Percentiles rank a stretch among this genome's conserved stretches.
phyloP scores from a whole-genome alignment of 2,113 vertebrate species.

The Crypturellus undulatus region DNA sequence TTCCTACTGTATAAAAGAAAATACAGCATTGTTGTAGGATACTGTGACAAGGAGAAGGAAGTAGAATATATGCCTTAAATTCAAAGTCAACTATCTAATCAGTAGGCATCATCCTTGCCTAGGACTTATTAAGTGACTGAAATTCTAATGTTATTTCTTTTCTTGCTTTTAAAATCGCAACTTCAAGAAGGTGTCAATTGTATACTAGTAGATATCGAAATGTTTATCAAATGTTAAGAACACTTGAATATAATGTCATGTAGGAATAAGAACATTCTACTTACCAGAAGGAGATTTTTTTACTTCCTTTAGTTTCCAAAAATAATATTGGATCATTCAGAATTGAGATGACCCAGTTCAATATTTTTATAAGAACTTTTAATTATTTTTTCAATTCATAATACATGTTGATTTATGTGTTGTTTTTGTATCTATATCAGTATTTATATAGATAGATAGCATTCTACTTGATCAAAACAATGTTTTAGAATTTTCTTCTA shows the following conservation, averaged over 20 bases:
- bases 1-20: background rate
- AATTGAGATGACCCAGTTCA: background rate
- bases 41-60: background rate
- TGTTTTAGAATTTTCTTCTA: background rate
- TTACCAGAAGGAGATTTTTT: background rate
- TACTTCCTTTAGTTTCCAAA: background rate
- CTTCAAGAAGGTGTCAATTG: background rate
- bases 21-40: background rate
- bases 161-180: background rate
- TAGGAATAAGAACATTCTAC: background rate
- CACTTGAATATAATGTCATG: background rate
- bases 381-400: background rate
- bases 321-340: background rate
- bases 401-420: background rate
- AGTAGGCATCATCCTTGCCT: fast-evolving
- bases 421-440: background rate
- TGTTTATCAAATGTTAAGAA: background rate
- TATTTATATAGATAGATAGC: background rate
- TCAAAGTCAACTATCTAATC: background rate
- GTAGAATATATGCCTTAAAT: background rate
- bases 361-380: background rate
- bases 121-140: background rate
- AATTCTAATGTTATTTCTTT: background rate
- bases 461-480: background rate
- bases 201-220: background rate